Evolutionary conservation across 2,797 vertebrate species (phyloP), one percentile per base, ranked within the genome.

Genomic region (Antennarius maculatus): DNA sequence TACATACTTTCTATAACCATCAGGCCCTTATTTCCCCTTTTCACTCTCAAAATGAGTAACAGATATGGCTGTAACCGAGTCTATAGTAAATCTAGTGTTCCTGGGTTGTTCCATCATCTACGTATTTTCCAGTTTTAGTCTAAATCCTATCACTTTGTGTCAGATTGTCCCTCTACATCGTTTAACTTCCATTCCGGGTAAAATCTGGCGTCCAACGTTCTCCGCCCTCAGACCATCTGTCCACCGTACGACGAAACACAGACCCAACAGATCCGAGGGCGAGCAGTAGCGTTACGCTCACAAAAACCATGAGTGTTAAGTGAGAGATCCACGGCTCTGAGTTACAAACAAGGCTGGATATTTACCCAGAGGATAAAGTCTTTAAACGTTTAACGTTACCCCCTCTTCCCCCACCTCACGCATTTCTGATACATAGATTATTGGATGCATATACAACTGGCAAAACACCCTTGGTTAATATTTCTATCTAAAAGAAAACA

Each of bases 211-310:
- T 58, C 74, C 56, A 50, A 43, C 7, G 5, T 58, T 68, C 53
- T 76, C 59, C 2, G 55, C 66, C 74, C 70, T 80, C 71, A 58
- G 76, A 58, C 77, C 78, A 83, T 87, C 80, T 86, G 82, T 67
- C 71, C 29, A 54, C 65, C 11, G 12, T 39, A 55, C 56, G 66
- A 54, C 70, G 48, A 53, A 12, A 54, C 50, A 86, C 54, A 69
- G 79, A 69, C 79, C 66, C 67, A 53, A 27, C 62, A 9, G 31
- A 43, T n/a, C 47, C 39, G 18, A 58, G 62, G 42, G 50, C 1
- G 1, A 59, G 55, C 34, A 55, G 39, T 31, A 14, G 23, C 13
- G 34, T 10, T 31, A 54, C 31, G 51, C 51, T 54, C 51, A 12
- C 17, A 73, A 37, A 31, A 17, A 1, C 31, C 27, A 31, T 34